These are phyloP conservation scores for Sebastes ruberrimus DNA, from an alignment of 2,797 vertebrate genomes.

Conservation along the genomic window DNA sequence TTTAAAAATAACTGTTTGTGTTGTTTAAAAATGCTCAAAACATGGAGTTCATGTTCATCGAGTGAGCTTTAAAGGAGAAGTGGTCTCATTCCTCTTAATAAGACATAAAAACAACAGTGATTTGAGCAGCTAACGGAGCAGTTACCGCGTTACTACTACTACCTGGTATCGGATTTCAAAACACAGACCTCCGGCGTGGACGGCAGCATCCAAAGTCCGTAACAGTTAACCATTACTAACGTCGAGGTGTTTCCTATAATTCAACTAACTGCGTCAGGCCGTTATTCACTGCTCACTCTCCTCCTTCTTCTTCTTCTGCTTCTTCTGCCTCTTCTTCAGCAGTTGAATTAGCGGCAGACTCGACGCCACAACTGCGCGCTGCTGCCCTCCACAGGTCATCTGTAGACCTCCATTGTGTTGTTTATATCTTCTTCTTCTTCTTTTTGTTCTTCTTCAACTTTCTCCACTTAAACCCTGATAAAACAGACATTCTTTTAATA, in stretches of 20 bases:
- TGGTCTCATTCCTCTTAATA: not conserved
- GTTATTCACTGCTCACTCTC: not conserved
- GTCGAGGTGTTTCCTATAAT: not conserved
- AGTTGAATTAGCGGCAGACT: no score
- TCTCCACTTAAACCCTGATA: no score
- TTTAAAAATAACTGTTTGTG: not conserved
- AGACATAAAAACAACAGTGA: not conserved
- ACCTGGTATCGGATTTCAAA: not conserved
- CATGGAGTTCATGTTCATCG: constrained; percentile 35
- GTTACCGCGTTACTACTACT: not conserved
- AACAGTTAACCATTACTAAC: constrained; percentile 61
- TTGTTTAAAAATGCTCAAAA: not conserved
- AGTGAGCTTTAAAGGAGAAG: constrained; percentile 1
- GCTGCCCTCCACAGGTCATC: no score
- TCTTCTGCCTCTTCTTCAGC: not conserved
- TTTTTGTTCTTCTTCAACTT: no score
- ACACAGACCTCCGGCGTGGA: constrained; percentile 18
- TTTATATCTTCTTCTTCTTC: no score
- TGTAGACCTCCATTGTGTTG: no score
- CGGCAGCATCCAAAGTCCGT: constrained; percentile 70
- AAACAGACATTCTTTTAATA: no score
- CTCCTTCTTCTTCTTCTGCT: not conserved
- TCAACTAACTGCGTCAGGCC: constrained; percentile 58
- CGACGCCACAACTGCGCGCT: no score
- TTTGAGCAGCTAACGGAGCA: not conserved